Conservation (phyloP, 2,888 invertebrate species). For the Chydorus sphaericus region DNA sequence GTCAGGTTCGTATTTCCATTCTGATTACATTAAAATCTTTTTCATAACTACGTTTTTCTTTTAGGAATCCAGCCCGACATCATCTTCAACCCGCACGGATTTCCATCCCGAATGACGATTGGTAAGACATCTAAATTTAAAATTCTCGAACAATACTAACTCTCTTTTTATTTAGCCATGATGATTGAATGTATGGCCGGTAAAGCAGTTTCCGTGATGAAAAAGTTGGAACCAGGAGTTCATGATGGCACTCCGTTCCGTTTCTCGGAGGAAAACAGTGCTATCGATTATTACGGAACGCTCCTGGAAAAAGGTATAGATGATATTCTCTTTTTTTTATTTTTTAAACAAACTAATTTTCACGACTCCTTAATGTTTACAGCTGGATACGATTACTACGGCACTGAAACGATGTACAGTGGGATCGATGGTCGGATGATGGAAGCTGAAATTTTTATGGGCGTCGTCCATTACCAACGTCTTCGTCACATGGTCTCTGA, state of each 20-base stretch:
- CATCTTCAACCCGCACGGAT: conserved; percentile 97
- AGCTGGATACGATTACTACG: conserved; percentile 92
- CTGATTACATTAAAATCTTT: too few species aligned
- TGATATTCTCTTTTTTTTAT: neutral
- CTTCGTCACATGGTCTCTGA: conserved; percentile 99
- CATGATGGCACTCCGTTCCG: conserved; percentile 95
- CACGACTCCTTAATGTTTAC: neutral
- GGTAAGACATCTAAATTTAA: conserved; percentile 33
- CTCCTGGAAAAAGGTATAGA: conserved; percentile 50
- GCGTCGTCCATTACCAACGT: conserved; percentile 92
- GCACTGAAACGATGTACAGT: conserved; percentile 90
- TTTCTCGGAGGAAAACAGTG: conserved; percentile 77
- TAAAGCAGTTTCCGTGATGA: conserved; percentile 74
- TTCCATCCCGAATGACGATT: conserved; percentile 98
- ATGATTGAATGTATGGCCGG: conserved; percentile 99
- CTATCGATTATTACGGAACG: conserved; percentile 84
- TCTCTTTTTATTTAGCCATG: conserved; percentile 54
- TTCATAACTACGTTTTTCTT: too few species aligned
- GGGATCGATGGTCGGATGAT: conserved; percentile 85
- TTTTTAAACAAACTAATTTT: neutral
- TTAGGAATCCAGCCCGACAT: conserved; percentile 94
- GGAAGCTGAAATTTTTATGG: conserved; percentile 87
- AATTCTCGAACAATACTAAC: neutral
- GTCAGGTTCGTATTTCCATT: too few species aligned
- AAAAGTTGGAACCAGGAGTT: conserved; percentile 79